Conservation (phyloP, 2,113 vertebrate genomes). For the Nothocercus julius region DNA sequence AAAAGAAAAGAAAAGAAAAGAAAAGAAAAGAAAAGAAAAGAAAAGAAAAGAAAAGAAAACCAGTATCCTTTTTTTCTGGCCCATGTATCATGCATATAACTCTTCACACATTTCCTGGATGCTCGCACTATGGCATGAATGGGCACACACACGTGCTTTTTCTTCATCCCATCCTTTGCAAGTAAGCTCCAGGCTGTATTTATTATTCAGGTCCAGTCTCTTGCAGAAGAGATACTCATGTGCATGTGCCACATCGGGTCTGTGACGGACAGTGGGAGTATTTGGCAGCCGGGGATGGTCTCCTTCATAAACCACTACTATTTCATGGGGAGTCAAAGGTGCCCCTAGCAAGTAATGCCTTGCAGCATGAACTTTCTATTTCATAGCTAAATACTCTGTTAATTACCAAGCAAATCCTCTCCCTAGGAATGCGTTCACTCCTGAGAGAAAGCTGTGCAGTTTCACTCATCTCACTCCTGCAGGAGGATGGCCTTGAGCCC, state of each 20-base stretch:
- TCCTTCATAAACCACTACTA: neutral
- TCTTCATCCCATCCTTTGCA: neutral
- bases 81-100: neutral
- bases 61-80: neutral
- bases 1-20: no score
- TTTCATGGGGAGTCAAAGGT: neutral
- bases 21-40: no score
- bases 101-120: neutral
- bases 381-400: neutral
- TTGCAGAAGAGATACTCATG: neutral
- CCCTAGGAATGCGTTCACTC: neutral
- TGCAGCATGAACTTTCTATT: neutral
- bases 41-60: neutral
- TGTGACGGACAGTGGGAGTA: neutral
- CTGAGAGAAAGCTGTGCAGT: neutral
- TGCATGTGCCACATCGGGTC: neutral
- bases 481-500: neutral
- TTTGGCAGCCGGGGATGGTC: neutral
- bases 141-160: fast-evolving
- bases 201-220: neutral
- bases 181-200: neutral
- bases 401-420: neutral
- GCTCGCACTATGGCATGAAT: neutral
- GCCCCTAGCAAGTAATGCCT: neutral
- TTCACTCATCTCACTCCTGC: neutral